Conservation (phyloP, 2,797 vertebrate genomes). For the Acipenser transmontanus region DNA sequence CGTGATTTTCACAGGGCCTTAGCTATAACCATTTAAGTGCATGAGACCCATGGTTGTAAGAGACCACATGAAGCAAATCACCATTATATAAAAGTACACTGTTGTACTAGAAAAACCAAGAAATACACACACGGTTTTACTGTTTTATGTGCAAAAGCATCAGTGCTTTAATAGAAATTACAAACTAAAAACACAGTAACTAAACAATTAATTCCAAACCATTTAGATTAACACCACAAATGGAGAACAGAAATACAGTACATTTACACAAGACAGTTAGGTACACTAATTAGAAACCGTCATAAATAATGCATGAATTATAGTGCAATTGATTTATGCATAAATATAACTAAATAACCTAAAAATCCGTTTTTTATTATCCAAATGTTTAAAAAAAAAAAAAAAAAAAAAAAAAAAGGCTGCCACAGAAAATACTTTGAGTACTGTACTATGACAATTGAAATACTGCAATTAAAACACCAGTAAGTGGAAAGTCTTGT, state of each 20-base stretch:
- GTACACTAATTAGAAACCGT: constrained; percentile 80
- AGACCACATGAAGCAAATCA: too few species aligned
- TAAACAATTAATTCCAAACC: constrained; percentile 75
- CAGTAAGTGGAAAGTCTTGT: constrained; percentile 63
- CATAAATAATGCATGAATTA: constrained; percentile 83
- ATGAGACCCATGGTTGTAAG: too few species aligned
- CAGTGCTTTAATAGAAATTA: constrained; percentile 88
- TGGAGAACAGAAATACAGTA: constrained; percentile 79
- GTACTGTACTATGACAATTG: constrained; percentile 73
- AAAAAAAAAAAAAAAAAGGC: constrained; percentile 69
- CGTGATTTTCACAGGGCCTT: too few species aligned
- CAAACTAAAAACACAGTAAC: constrained; percentile 80
- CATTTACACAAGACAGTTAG: constrained; percentile 81
- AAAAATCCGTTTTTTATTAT: constrained; percentile 71
- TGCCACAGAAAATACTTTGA: constrained; percentile 72
- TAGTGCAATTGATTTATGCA: constrained; percentile 98
- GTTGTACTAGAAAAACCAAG: constrained; percentile 53
- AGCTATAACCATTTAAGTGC: too few species aligned
- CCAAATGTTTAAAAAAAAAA: constrained; percentile 61
- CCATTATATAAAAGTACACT: too few species aligned
- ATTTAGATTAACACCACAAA: constrained; percentile 78
- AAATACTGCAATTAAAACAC: constrained; percentile 74
- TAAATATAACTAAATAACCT: constrained; percentile 85
- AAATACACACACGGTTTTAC: constrained; percentile 69
- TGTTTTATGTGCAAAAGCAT: constrained; percentile 85